phyloP scores from a whole-genome alignment of 2,797 vertebrate species.

The Champsocephalus esox region DNA sequence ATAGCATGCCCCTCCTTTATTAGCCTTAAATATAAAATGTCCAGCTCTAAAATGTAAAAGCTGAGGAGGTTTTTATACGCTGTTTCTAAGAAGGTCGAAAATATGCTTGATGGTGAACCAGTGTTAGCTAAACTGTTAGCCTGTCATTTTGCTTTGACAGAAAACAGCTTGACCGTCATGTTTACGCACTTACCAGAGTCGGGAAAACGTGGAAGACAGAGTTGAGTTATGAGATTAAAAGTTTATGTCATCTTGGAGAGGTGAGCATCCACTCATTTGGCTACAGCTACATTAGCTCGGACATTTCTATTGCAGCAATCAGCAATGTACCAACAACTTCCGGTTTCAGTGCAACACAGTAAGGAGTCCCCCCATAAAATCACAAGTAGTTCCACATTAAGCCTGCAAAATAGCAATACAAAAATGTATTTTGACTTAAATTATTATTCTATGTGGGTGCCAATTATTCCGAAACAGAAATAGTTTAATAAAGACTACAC shows the following conservation, averaged over 20 bases:
- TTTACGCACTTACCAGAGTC: conserved; percentile 39
- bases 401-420: fast-evolving
- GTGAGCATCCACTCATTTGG: conserved; percentile 57
- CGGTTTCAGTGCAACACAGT: conserved; percentile 56
- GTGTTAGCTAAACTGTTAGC: conserved; percentile 30
- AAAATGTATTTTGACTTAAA: fast-evolving
- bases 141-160: background rate
- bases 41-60: background rate
- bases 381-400: conserved; percentile 21
- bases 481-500: too few relatives aligned
- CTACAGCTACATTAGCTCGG: background rate
- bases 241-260: conserved; percentile 59
- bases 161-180: background rate
- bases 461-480: too few relatives aligned
- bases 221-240: background rate
- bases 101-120: conserved; percentile 1
- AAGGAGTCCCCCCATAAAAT: conserved; percentile 14
- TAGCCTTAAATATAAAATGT: too few relatives aligned
- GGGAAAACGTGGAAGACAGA: background rate
- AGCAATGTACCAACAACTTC: conserved; percentile 79
- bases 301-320: conserved; percentile 29
- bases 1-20: background rate
- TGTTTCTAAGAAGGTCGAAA: background rate
- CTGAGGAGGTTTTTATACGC: fast-evolving
- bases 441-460: too few relatives aligned